These are phyloP conservation scores for Corapipo altera DNA, from an alignment of 2,113 vertebrate genomes.

Conservation along the genomic window DNA sequence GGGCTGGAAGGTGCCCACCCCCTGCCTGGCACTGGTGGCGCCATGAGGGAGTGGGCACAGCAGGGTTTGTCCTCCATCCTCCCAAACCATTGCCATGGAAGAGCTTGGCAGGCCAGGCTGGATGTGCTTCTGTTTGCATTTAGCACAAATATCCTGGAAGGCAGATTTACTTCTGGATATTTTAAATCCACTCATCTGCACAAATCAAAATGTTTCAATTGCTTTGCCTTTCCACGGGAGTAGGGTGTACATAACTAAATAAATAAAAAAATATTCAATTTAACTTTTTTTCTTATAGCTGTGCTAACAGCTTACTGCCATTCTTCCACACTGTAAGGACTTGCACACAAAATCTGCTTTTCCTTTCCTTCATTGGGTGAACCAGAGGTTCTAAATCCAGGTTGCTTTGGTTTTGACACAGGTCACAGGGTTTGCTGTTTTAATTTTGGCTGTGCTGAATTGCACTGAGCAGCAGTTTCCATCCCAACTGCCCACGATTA, in stretches of 20 bases:
- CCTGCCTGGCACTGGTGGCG: background rate
- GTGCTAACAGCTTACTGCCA: fast-evolving
- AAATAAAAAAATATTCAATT: background rate
- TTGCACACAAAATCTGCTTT: background rate
- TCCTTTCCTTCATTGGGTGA: background rate
- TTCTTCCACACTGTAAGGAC: fast-evolving
- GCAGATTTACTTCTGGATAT: background rate
- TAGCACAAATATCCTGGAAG: background rate
- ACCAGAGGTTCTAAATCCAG: background rate
- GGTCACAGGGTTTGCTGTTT: background rate
- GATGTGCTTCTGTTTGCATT: fast-evolving
- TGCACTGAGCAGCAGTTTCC: background rate
- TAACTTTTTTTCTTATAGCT: background rate
- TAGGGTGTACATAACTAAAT: background rate
- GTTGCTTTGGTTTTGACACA: background rate
- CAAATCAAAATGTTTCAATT: background rate
- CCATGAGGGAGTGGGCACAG: background rate
- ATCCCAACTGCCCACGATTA: no score
- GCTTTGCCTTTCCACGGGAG: background rate
- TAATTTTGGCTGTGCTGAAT: background rate
- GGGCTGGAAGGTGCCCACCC: background rate
- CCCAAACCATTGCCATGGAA: fast-evolving
- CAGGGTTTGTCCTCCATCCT: background rate
- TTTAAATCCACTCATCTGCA: background rate
- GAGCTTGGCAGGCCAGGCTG: background rate